These are phyloP conservation scores for Hylaeus volcanicus DNA, from an alignment of 1,140 invertebrate species.

Conservation along the genomic window DNA sequence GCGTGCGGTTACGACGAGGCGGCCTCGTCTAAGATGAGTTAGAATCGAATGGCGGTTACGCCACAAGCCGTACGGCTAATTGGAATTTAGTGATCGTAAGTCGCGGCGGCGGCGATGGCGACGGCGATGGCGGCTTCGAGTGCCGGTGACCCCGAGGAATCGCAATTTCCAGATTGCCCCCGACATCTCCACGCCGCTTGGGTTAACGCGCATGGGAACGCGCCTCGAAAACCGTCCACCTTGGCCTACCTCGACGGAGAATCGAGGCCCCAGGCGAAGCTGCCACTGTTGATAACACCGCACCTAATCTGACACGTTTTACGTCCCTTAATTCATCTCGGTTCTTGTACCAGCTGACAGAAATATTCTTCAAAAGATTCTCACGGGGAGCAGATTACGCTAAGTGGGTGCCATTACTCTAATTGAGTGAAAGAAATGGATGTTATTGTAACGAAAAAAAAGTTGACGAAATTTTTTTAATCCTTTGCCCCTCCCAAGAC, in stretches of 20 bases:
- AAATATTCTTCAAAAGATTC: too few relatives aligned
- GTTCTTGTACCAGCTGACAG: too few relatives aligned
- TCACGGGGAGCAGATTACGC: too few relatives aligned
- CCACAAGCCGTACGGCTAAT: constrained; percentile 59
- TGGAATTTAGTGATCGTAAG: constrained; percentile 71
- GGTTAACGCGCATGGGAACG: constrained; percentile 11
- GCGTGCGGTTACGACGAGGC: constrained; percentile 43
- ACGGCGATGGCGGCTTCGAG: not conserved
- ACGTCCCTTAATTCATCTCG: too few relatives aligned
- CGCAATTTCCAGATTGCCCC: constrained; percentile 56
- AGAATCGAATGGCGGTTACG: constrained; percentile 61
- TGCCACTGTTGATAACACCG: too few relatives aligned
- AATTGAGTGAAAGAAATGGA: too few relatives aligned
- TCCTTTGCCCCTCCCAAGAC: too few relatives aligned
- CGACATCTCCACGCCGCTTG: not conserved
- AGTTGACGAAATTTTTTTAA: too few relatives aligned
- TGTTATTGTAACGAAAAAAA: too few relatives aligned
- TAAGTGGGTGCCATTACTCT: too few relatives aligned
- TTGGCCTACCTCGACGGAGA: not conserved
- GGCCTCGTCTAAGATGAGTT: constrained; percentile 61
- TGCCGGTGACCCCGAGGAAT: constrained; percentile 47
- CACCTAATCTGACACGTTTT: too few relatives aligned
- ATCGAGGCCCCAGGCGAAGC: not conserved
- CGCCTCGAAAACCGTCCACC: constrained; percentile 12
- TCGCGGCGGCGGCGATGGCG: constrained; percentile 40